Base-by-base conservation (phyloP, 2,888 invertebrate species). In the Tanypteryx hageni region DNA sequence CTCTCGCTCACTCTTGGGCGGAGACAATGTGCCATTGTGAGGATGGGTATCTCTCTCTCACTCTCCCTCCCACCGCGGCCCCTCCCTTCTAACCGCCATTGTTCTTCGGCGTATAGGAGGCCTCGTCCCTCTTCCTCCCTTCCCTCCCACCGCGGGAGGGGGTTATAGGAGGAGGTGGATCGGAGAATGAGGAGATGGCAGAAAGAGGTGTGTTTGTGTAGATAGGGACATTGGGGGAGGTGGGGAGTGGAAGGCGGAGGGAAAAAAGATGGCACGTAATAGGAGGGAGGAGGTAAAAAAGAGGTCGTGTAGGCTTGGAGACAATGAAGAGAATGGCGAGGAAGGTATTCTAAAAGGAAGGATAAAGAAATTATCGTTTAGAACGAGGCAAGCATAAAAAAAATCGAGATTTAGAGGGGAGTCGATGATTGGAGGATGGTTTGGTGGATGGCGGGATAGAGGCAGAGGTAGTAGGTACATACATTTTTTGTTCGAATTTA, bases 31-130 rank as follows among this genome's bases (percentile, higher is more conserved):
- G 89, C 64, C 61, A 86, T 86, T 86, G 86, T 86, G 57, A 57
- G 31, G 57, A 57, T 22, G 31, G 57, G 61, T 22, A 59, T 27
- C 58, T 27, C 31, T 22, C n/a, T 58, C 59, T n/a, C 85, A 18
- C 68, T 27, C 58, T 22, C n/a, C 85, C 59, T n/a, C 85, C 68
- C 68, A 76, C 27, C 76, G 76, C n/a, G 83, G n/a, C 31, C 56
- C 83, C 83, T 83, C 83, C 83, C 83, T 31, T 56, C 18, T 16
- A 13, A 18, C 22, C 89, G 64, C 89, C 83, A 92, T 92, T 92
- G 84, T 92, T 92, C 92, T 76, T 83, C 31, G 83, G 64, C 91
- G 92, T 84, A 68, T 92, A 84, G 68, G 81, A 85, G 57, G n/a
- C 44, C 64, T 82, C 59, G 58, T 82, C 92, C 44, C 57, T 18